Evolutionary conservation across 2,888 invertebrate genomes (phyloP), one percentile per base, ranked within the genome.

Genomic region (Trissoscelio sp.): DNA sequence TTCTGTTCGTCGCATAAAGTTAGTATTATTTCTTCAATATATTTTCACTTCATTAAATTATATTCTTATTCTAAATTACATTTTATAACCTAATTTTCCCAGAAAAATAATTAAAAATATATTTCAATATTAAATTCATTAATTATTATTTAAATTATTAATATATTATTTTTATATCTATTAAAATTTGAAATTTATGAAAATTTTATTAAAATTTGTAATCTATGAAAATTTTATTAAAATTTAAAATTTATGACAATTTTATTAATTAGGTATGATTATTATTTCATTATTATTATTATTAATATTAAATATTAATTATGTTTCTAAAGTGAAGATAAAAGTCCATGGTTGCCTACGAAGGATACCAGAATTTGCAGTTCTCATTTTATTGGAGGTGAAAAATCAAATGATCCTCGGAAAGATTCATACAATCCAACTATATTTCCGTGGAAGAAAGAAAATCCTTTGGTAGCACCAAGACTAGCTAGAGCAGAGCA

Each of bases 301-400:
- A 34, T 34, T 24, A 16, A 12, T 53, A 14, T 53, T 28, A 53
- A 16, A 12, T 53, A 16, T 53, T 28, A 28, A 28, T 3, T 14
- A 28, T 18, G 4, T 20, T 31, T 39, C 1, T 42, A 3, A 7
- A 58, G 58, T 22, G 6, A 2, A 1, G 39, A 24, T 20, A 83
- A 84, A 88, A 88, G 88, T 88, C 51, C 39, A 3, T 51, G 66
- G 62, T 1, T 16, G 1, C 62, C 62, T 12, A 62, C 62, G 12
- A 31, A 46, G 12, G 28, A 44, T 11, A 62, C 31, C 7, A 14
- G 46, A 46, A 62, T 62, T 31, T 62, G 62, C 7, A 46, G 46
- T 31, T 11, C 18, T 4, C 62, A 62, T 20, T 60, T 60, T 28
- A 11, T 42, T 5, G 24, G 42, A 18, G 60, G 42, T 2, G 11